These are phyloP conservation scores for Orestias chungarensis DNA, from an alignment of 2,797 vertebrate species.

Conservation along the genomic window DNA sequence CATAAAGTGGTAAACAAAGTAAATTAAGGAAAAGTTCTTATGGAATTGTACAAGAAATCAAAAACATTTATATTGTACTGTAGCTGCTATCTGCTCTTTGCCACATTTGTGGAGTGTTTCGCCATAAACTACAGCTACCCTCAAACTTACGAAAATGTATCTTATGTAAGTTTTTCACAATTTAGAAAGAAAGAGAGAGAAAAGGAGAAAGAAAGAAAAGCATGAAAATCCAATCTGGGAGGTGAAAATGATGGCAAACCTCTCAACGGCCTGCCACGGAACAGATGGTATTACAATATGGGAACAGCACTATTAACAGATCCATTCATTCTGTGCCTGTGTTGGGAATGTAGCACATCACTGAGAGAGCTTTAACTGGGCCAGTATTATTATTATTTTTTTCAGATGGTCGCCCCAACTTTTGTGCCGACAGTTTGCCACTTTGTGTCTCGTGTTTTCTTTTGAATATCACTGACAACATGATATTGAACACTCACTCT, in stretches of 20 bases:
- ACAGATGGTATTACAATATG: constrained; percentile 76
- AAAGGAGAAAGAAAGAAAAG: constrained; percentile 19
- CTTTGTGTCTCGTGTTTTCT: constrained; percentile 33
- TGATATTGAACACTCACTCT: constrained; percentile 17
- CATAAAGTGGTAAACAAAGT: not conserved
- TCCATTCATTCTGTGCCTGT: constrained; percentile 57
- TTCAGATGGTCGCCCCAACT: constrained; percentile 65
- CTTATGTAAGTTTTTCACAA: constrained; percentile 19
- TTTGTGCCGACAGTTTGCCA: constrained; percentile 22
- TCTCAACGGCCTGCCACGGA: constrained; percentile 54
- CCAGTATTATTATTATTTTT: too few relatives aligned
- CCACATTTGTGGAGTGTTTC: not conserved
- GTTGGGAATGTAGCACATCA: constrained; percentile 52
- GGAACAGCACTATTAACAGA: constrained; percentile 72
- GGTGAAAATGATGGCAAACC: constrained; percentile 66
- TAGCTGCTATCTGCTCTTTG: not conserved
- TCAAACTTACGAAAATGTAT: not conserved
- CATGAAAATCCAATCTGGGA: constrained; percentile 60
- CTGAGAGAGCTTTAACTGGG: constrained; percentile 36
- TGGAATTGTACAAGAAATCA: not conserved
- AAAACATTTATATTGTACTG: not conserved
- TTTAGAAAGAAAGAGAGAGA: constrained; percentile 33
- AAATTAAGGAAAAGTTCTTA: not conserved
- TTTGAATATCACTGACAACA: constrained; percentile 41
- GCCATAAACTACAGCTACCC: not conserved